These are phyloP conservation scores for cattle (Bos taurus) DNA, from an alignment of 2,113 vertebrate genomes.

Conservation along the genomic window DNA sequence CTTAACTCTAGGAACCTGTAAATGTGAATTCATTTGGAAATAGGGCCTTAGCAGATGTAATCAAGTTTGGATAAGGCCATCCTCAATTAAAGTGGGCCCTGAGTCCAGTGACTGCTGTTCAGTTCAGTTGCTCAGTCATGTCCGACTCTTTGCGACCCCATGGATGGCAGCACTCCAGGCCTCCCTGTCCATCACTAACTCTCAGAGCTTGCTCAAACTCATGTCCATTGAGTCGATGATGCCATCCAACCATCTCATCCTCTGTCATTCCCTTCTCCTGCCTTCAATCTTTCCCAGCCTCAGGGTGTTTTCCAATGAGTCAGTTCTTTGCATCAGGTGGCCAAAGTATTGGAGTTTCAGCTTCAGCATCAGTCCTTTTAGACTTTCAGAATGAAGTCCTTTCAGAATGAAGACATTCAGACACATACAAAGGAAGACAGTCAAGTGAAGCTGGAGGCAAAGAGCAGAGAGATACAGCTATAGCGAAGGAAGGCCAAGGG, in stretches of 20 bases:
- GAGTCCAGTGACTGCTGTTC: neutral
- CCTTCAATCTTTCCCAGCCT: neutral
- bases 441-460: neutral
- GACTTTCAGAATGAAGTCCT: neutral
- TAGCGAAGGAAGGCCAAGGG: neutral
- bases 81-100: neutral
- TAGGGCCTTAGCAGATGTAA: neutral
- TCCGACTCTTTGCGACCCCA: neutral
- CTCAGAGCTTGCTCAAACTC: neutral
- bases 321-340: neutral
- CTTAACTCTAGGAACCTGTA: neutral
- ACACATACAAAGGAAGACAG: neutral
- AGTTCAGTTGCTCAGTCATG: neutral
- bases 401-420: neutral
- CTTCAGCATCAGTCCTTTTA: neutral
- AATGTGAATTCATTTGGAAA: conserved; percentile 2
- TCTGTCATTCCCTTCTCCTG: neutral
- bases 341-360: neutral
- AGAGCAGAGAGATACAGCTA: neutral
- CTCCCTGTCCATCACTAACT: neutral
- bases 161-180: neutral
- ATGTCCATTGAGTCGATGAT: neutral
- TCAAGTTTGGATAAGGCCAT: neutral
- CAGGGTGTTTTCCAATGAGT: neutral
- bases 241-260: neutral